Percentiles rank a stretch among this genome's conserved stretches.
Evolutionary conservation across 1,140 invertebrate genomes (phyloP).

Genomic region (Mamestra configurata): DNA sequence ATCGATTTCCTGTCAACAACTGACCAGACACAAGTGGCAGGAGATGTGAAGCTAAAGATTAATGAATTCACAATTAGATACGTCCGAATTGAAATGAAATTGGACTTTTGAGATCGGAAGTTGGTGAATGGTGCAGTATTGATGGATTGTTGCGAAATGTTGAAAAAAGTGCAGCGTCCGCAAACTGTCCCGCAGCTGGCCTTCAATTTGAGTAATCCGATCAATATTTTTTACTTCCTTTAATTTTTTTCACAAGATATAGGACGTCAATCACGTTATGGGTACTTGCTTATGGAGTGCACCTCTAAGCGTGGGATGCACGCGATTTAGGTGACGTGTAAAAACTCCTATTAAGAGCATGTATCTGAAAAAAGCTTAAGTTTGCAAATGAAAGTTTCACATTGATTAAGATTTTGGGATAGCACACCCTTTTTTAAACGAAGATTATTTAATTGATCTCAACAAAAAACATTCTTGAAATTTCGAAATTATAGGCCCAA

Average conservation of each 20-base stretch:
- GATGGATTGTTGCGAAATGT: constrained; percentile 78
- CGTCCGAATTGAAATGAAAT: constrained; percentile 84
- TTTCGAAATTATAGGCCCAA: background rate
- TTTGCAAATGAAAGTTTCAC: too few relatives aligned
- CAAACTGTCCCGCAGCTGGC: constrained; percentile 79
- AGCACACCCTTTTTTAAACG: background rate
- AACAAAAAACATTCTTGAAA: background rate
- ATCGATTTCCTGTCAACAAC: constrained; percentile 87
- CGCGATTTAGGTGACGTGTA: background rate
- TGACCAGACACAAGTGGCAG: constrained; percentile 85
- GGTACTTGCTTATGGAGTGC: background rate
- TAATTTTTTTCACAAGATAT: constrained; percentile 52
- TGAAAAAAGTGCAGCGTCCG: constrained; percentile 75
- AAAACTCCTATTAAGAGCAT: too few relatives aligned
- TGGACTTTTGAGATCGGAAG: constrained; percentile 83
- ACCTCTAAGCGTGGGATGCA: background rate
- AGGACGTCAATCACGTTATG: constrained; percentile 41
- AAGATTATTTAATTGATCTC: background rate
- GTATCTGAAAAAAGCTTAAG: too few relatives aligned
- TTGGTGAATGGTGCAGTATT: constrained; percentile 80
- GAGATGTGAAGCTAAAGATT: constrained; percentile 71
- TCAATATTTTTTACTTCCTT: constrained; percentile 77
- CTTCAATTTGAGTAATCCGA: constrained; percentile 78
- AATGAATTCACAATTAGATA: constrained; percentile 86
- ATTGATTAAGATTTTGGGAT: too few relatives aligned